A percentile compares a stretch with the other conserved stretches of the same genome.
Conservation (phyloP, 2,888 invertebrate species). For the Eilema griseolum region DNA sequence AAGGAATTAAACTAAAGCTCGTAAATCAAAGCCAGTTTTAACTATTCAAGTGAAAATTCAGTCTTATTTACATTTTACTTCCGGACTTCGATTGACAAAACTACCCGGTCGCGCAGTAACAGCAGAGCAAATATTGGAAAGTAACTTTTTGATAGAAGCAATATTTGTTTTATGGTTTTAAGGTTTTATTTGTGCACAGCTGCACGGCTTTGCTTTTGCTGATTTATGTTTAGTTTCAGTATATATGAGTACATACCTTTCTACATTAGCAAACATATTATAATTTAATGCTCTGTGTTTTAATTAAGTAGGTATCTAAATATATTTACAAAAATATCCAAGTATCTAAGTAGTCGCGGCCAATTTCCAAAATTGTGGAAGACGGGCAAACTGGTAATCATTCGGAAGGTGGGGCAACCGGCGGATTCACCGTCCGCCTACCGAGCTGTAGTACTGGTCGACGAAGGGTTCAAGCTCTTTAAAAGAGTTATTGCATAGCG, state of each 20-base stretch:
- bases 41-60: slow-evolving; percentile 4
- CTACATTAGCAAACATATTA: too few relatives aligned
- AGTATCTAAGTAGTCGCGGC: too few relatives aligned
- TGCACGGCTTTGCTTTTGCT: background rate
- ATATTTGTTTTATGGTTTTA: background rate
- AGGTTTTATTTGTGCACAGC: background rate
- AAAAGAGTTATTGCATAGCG: too few relatives aligned
- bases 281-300: background rate
- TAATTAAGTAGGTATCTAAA: too few relatives aligned
- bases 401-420: too few relatives aligned
- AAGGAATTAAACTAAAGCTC: background rate
- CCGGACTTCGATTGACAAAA: slow-evolving; percentile 12
- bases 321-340: too few relatives aligned
- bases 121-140: slow-evolving; percentile 2
- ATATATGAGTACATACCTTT: too few relatives aligned
- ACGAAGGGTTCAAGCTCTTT: too few relatives aligned
- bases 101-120: slow-evolving; percentile 1
- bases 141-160: slow-evolving; percentile 8
- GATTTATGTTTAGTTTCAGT: background rate
- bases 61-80: slow-evolving; percentile 30
- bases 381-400: too few relatives aligned
- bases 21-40: background rate
- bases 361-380: too few relatives aligned
- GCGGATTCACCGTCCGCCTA: too few relatives aligned
- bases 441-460: too few relatives aligned